Percentiles rank a stretch among this genome's conserved stretches.
phyloP scores from a whole-genome alignment of 2,888 invertebrate species.

The Horisme vitalbata region DNA sequence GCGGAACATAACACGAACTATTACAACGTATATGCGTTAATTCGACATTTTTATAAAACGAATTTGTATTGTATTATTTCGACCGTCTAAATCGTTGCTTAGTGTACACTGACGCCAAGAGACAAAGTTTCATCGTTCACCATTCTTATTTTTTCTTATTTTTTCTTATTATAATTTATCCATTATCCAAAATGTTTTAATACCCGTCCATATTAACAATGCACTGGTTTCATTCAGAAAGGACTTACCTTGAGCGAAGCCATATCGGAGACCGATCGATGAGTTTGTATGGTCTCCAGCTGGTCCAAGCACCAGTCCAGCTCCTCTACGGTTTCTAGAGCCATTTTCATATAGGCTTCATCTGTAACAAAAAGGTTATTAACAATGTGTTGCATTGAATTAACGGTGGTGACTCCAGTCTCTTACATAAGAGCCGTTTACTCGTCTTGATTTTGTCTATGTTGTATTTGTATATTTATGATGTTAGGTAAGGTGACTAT shows the following conservation, averaged over 20 bases:
- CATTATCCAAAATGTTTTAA: too few species aligned
- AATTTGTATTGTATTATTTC: too few species aligned
- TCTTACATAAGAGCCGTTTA: too few species aligned
- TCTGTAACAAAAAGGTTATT: conserved; percentile 82
- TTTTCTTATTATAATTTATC: too few species aligned
- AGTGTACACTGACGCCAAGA: conserved; percentile 5
- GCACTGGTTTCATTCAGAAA: not conserved
- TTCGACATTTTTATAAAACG: too few species aligned
- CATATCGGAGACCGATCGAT: conserved; percentile 99
- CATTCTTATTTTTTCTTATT: too few species aligned
- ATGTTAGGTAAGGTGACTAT: too few species aligned
- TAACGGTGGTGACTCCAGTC: not conserved
- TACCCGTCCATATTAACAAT: conserved; percentile 11
- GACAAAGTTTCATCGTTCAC: conserved; percentile 10
- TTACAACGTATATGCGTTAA: too few species aligned
- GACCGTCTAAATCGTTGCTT: too few species aligned
- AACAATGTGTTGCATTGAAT: not conserved
- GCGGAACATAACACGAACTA: too few species aligned
- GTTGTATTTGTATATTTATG: too few species aligned
- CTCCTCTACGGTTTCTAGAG: conserved; percentile 98
- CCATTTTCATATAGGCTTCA: conserved; percentile 96
- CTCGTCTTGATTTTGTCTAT: too few species aligned
- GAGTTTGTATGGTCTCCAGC: conserved; percentile 99
- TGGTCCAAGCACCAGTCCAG: conserved; percentile 99
- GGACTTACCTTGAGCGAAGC: conserved; percentile 97